These are phyloP conservation scores for Strix uralensis DNA, from an alignment of 2,113 vertebrate genomes.

Conservation along the genomic window DNA sequence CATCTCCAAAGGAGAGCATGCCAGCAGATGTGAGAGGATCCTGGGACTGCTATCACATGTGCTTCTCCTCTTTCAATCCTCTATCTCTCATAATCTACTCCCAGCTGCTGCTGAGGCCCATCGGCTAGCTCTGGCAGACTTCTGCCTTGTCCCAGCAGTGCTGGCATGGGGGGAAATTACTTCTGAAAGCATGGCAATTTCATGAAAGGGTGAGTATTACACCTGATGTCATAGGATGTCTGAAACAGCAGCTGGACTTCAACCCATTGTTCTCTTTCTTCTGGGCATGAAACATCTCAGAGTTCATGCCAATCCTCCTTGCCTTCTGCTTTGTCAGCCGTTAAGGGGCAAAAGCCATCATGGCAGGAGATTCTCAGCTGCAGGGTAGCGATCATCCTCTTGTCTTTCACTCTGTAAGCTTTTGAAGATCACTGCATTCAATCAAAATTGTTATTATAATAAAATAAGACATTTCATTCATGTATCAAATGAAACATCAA, in stretches of 20 bases:
- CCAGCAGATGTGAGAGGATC: background rate
- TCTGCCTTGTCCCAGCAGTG: background rate
- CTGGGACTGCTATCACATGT: background rate
- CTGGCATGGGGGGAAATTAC: background rate
- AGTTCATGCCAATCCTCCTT: background rate
- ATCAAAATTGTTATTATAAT: background rate
- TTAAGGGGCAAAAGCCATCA: background rate
- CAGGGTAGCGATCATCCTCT: background rate
- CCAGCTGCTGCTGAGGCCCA: background rate
- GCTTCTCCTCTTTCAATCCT: background rate
- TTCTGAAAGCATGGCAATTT: background rate
- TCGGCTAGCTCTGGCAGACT: background rate
- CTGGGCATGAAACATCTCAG: background rate
- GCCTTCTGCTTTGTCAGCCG: background rate
- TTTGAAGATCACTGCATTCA: background rate
- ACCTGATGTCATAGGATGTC: background rate
- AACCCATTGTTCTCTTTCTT: background rate
- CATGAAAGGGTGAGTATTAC: background rate
- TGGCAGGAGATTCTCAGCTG: background rate
- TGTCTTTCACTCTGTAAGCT: background rate
- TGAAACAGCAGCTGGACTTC: background rate
- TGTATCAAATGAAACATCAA: background rate
- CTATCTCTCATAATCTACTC: background rate
- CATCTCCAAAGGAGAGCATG: background rate
- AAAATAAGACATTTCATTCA: background rate